Evolutionary conservation across 1,140 invertebrate genomes (phyloP).

Genomic region (Piezodorus guildinii): DNA sequence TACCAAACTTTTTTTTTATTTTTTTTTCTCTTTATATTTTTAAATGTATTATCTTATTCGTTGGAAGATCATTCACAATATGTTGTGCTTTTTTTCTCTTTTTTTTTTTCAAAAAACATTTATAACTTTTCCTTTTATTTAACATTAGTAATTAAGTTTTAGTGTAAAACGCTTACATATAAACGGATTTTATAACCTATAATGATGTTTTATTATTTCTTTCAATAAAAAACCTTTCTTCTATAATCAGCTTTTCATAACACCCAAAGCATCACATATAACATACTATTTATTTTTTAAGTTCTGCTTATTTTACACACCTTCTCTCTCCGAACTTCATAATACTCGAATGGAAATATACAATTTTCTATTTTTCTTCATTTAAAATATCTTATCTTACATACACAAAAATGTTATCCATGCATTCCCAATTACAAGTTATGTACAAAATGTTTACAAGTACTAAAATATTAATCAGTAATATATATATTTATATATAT

Average conservation of each 20-base stretch:
- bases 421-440: slow-evolving; percentile 16
- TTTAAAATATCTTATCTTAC: slow-evolving; percentile 13
- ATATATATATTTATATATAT: slow-evolving; percentile 23
- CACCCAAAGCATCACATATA: slow-evolving; percentile 22
- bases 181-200: slow-evolving; percentile 4
- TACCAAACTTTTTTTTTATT: slow-evolving; percentile 6
- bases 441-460: slow-evolving; percentile 22
- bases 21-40: slow-evolving; percentile 2
- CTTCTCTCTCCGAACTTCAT: slow-evolving; percentile 2
- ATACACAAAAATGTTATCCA: slow-evolving; percentile 17
- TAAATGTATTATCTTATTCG: slow-evolving; percentile 11
- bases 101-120: not conserved
- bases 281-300: slow-evolving; percentile 15
- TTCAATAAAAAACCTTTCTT: slow-evolving; percentile 7
- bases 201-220: slow-evolving; percentile 4
- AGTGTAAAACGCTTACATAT: slow-evolving; percentile 1
- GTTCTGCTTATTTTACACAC: slow-evolving; percentile 17
- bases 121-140: slow-evolving; percentile 1
- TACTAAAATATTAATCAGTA: slow-evolving; percentile 24
- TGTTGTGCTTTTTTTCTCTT: too few relatives aligned
- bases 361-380: slow-evolving; percentile 9
- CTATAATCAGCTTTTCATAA: slow-evolving; percentile 8
- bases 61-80: slow-evolving; percentile 12
- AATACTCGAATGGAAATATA: slow-evolving; percentile 19
- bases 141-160: not conserved